Evolutionary conservation across 2,113 vertebrate species (phyloP).

Genomic region (Ahaetulla prasina): DNA sequence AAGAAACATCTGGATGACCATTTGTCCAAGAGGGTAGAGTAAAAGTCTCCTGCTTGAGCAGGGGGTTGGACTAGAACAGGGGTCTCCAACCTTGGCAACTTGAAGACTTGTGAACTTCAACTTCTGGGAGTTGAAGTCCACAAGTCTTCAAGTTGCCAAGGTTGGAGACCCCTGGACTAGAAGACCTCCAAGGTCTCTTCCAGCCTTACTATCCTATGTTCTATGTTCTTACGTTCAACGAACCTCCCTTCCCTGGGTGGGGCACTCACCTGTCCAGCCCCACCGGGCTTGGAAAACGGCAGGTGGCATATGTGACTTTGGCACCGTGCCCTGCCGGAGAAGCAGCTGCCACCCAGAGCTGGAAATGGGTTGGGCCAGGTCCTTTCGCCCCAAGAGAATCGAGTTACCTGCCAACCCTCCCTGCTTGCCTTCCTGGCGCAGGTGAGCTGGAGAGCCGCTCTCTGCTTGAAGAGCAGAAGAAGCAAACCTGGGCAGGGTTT

Average conservation of each 20-base stretch:
- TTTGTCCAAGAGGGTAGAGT: too few species aligned
- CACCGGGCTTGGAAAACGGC: not conserved
- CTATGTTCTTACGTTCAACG: not conserved
- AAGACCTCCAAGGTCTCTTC: too few species aligned
- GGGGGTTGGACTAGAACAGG: too few species aligned
- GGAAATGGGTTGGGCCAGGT: not conserved
- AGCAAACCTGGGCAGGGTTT: not conserved
- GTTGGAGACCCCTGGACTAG: too few species aligned
- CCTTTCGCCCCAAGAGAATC: constrained; percentile 10
- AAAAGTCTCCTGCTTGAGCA: too few species aligned
- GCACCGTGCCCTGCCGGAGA: not conserved
- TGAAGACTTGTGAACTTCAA: too few species aligned
- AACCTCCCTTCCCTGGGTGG: not conserved
- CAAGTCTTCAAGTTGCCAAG: too few species aligned
- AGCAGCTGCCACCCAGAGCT: not conserved
- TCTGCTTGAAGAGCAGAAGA: not conserved
- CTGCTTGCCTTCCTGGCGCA: not conserved
- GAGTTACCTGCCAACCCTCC: constrained; percentile 32
- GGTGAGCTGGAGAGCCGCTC: not conserved
- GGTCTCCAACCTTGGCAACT: too few species aligned
- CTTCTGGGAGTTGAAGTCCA: too few species aligned
- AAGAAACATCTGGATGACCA: too few species aligned
- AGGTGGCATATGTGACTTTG: not conserved
- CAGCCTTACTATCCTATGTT: too few species aligned
- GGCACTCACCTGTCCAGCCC: not conserved